phyloP scores from a whole-genome alignment of 2,113 vertebrate species.

The Mirza zaza region DNA sequence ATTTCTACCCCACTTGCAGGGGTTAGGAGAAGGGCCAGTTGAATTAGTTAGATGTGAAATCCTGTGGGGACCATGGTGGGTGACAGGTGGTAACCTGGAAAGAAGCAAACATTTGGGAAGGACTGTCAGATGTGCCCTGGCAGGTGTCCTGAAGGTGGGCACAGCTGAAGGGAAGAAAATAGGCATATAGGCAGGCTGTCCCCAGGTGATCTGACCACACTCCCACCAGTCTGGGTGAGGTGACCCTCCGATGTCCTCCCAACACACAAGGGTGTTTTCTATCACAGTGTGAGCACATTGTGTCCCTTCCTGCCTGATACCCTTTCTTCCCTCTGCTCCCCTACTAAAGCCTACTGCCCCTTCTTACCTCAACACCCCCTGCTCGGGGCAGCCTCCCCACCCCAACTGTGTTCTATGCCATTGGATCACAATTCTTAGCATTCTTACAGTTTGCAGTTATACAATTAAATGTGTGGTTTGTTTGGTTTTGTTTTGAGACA shows the following conservation, averaged over 20 bases:
- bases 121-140: neutral
- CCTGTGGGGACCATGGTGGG: neutral
- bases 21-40: neutral
- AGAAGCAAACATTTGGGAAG: neutral
- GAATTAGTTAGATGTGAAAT: neutral
- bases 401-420: too few relatives aligned
- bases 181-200: neutral
- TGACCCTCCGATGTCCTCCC: neutral
- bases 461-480: neutral
- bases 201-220: neutral
- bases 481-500: too few relatives aligned
- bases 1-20: neutral
- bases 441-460: neutral
- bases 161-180: neutral
- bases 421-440: neutral
- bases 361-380: neutral
- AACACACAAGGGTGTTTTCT: neutral
- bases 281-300: neutral
- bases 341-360: neutral
- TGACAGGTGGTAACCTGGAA: neutral
- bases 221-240: neutral
- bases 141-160: neutral
- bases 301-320: neutral
- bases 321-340: neutral
- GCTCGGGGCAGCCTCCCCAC: neutral